phyloP scores from a whole-genome alignment of 2,888 invertebrate species.

The Andrena haemorrhoa region DNA sequence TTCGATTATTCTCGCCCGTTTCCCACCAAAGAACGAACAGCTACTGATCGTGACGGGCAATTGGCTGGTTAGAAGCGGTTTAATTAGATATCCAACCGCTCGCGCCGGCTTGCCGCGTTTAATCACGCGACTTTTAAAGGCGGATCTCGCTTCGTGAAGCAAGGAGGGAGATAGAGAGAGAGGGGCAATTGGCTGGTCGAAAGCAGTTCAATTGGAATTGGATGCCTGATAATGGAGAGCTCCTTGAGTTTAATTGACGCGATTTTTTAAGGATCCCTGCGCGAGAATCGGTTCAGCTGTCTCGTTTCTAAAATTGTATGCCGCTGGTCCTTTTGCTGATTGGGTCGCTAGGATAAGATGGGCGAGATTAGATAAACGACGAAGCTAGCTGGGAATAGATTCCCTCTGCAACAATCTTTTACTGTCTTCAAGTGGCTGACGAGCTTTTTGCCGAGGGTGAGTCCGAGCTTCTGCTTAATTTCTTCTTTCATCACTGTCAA shows the following conservation, averaged over 20 bases:
- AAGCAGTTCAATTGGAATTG: not conserved
- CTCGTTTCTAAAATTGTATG: slow-evolving; percentile 20
- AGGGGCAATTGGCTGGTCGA: not conserved
- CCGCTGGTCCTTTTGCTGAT: not conserved
- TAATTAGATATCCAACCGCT: slow-evolving; percentile 13
- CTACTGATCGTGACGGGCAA: slow-evolving; percentile 29
- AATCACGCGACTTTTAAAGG: slow-evolving; percentile 14
- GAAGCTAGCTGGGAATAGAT: slow-evolving; percentile 2
- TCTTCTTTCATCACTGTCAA: slow-evolving; percentile 69
- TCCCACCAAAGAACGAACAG: not conserved
- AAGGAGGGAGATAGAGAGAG: not conserved
- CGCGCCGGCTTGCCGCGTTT: slow-evolving; percentile 4
- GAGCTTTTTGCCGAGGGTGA: slow-evolving; percentile 3
- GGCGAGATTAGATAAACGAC: slow-evolving; percentile 27
- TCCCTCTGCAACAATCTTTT: not conserved
- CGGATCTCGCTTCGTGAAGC: not conserved
- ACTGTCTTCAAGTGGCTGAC: not conserved
- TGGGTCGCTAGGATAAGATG: slow-evolving; percentile 4
- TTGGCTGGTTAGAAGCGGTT: slow-evolving; percentile 17
- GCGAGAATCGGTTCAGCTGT: not conserved
- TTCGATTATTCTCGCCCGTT: slow-evolving; percentile 26
- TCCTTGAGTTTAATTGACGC: slow-evolving; percentile 9
- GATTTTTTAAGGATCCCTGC: not conserved
- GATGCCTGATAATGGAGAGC: not conserved
- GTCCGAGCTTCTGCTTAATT: slow-evolving; percentile 14